Percentiles rank a stretch among this genome's conserved stretches.
phyloP scores from a whole-genome alignment of 2,113 vertebrate genomes.

The Cricetomys ansorgei region DNA sequence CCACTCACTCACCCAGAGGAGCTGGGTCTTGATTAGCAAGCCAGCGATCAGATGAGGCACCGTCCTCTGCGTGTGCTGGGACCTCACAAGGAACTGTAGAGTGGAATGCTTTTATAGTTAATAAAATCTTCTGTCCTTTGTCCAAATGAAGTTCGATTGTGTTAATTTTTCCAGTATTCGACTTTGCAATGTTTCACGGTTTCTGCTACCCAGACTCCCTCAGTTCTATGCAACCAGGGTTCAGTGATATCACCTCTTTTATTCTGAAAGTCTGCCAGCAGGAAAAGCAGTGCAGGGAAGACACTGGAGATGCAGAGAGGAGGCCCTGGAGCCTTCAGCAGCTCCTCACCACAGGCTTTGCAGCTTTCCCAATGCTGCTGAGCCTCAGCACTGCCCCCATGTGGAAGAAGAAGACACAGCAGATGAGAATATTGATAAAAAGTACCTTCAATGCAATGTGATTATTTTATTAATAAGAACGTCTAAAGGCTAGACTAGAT shows the following conservation, averaged over 20 bases:
- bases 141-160: no score
- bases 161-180: no score
- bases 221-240: no score
- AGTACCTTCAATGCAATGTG: neutral
- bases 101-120: no score
- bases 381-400: neutral
- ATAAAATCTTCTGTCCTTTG: no score
- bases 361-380: neutral
- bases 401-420: neutral
- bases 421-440: neutral
- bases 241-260: neutral
- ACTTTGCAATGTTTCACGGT: no score
- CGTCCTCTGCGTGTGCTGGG: no score
- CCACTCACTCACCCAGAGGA: no score
- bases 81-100: no score
- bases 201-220: neutral
- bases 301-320: neutral
- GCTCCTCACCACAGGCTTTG: neutral
- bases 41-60: no score
- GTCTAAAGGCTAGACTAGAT: neutral
- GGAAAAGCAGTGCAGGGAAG: neutral
- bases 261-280: neutral
- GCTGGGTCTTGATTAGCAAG: no score
- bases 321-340: no score
- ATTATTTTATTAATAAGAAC: neutral